Conservation (phyloP, 2,888 invertebrate genomes). For the Agapostemon virescens region DNA sequence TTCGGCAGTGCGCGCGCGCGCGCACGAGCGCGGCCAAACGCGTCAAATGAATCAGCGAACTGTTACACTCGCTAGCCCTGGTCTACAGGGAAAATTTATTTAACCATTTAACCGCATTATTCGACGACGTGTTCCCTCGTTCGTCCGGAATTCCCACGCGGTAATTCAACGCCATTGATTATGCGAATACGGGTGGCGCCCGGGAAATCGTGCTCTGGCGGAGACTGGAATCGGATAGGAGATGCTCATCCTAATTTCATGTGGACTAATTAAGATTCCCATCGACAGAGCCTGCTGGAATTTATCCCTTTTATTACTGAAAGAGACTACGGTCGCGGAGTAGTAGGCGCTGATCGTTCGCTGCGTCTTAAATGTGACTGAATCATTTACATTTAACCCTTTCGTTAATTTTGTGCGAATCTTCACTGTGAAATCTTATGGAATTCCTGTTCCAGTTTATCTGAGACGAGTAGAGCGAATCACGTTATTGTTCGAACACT, state of each 20-base stretch:
- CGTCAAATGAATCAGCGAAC: slow-evolving; percentile 36
- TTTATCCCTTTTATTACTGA: not conserved
- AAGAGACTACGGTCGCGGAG: not conserved
- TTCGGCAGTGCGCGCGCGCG: slow-evolving; percentile 1
- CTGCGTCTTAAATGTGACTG: not conserved
- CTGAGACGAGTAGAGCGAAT: not conserved
- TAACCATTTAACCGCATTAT: slow-evolving; percentile 13
- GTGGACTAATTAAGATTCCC: slow-evolving; percentile 1
- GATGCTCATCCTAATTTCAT: slow-evolving; percentile 20
- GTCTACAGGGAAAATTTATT: slow-evolving; percentile 29
- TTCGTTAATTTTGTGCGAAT: too few species aligned
- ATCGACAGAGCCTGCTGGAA: not conserved
- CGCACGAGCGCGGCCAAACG: slow-evolving; percentile 20
- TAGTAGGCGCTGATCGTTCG: not conserved
- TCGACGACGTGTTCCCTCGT: not conserved
- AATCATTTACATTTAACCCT: not conserved
- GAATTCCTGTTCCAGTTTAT: not conserved
- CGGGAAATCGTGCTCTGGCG: not conserved
- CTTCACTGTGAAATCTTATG: too few species aligned
- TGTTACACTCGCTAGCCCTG: not conserved
- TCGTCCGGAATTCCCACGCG: not conserved
- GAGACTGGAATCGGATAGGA: not conserved
- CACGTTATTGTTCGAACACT: too few species aligned
- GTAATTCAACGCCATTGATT: slow-evolving; percentile 17
- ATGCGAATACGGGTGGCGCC: slow-evolving; percentile 1